Percentiles rank a stretch among this genome's conserved stretches.
Evolutionary conservation across 2,888 invertebrate genomes (phyloP).

Genomic region (Leptinotarsa rubiginosa): DNA sequence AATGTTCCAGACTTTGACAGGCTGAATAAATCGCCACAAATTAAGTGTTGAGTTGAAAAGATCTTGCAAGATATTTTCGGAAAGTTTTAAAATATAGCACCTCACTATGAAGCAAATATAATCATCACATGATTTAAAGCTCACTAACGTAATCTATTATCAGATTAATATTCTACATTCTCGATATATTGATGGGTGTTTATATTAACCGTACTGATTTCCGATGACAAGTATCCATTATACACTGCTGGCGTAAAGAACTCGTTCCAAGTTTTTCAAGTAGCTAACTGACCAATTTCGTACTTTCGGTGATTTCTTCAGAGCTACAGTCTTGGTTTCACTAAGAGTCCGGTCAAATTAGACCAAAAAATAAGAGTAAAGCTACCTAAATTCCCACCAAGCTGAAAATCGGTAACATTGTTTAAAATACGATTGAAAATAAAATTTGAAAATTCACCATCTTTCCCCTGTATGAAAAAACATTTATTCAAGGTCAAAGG

Average conservation of each 20-base stretch:
- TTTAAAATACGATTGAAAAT: no score
- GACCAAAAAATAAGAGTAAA: no score
- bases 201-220: neutral
- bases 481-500: no score
- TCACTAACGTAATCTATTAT: constrained; percentile 2
- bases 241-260: neutral
- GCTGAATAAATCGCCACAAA: neutral
- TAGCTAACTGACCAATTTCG: neutral
- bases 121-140: neutral
- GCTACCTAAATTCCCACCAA: no score
- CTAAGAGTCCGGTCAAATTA: no score
- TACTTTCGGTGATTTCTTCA: no score
- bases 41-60: neutral
- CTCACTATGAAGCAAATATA: constrained; percentile 3
- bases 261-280: neutral
- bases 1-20: neutral
- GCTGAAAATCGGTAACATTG: no score
- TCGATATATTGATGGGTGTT: constrained; percentile 1
- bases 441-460: no score
- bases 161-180: neutral
- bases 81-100: constrained; percentile 2
- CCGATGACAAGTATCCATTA: neutral
- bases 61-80: constrained; percentile 1
- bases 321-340: no score
- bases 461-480: no score